A percentile compares a stretch with the other conserved stretches of the same genome.
phyloP scores from a whole-genome alignment of 1,140 invertebrate species.

The Nylanderia fulva region DNA sequence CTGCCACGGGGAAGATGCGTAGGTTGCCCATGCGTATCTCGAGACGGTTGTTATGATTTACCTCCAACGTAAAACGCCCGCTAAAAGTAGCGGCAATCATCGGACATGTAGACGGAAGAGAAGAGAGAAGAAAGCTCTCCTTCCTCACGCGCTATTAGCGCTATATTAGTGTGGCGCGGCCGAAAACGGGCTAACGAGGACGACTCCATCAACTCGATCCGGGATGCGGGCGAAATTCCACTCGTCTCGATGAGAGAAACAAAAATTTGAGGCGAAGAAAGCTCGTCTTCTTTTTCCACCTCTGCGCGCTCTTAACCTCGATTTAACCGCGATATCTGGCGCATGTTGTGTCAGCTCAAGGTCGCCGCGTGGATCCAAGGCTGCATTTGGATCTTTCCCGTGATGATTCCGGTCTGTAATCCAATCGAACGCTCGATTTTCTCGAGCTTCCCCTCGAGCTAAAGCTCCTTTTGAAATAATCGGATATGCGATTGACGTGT shows the following conservation, averaged over 20 bases:
- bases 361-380: conserved; percentile 55
- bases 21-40: conserved; percentile 13
- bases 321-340: conserved; percentile 46
- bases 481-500: background rate
- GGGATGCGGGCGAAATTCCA: conserved; percentile 56
- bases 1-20: conserved; percentile 12
- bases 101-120: conserved; percentile 22
- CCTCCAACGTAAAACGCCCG: conserved; percentile 2
- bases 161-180: conserved; percentile 7
- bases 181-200: conserved; percentile 24
- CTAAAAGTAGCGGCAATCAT: conserved; percentile 23
- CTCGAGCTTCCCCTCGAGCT: conserved; percentile 21
- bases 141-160: no score
- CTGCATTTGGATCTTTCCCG: conserved; percentile 16
- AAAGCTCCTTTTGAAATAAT: conserved; percentile 38
- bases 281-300: conserved; percentile 10
- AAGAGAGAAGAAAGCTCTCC: background rate
- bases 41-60: conserved; percentile 51
- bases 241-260: conserved; percentile 50
- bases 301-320: conserved; percentile 48
- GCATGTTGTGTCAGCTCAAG: conserved; percentile 57
- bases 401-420: background rate
- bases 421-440: conserved; percentile 15
- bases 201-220: conserved; percentile 62
- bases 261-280: conserved; percentile 6